A percentile compares a stretch with the other conserved stretches of the same genome.
These are phyloP conservation scores for Leptinotarsa texana DNA, from an alignment of 1,140 invertebrate genomes.

Conservation along the genomic window DNA sequence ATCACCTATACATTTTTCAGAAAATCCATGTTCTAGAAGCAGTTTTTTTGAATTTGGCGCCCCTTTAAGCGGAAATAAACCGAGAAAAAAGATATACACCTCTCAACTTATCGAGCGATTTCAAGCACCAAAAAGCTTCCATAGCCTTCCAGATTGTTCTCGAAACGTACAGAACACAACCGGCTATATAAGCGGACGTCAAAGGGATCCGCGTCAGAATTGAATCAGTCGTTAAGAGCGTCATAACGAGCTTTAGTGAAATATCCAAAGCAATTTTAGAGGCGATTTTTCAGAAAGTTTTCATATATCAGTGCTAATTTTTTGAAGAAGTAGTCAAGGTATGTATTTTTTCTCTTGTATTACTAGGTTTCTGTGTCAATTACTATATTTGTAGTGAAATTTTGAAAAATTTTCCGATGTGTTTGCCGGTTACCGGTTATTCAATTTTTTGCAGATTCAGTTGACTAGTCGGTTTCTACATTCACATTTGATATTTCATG, in stretches of 20 bases:
- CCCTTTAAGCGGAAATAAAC: slow-evolving; percentile 38
- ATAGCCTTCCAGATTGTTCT: slow-evolving; percentile 42
- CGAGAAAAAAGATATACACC: slow-evolving; percentile 27
- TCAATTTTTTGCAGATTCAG: background rate
- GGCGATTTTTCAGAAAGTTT: slow-evolving; percentile 17
- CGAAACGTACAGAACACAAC: slow-evolving; percentile 47
- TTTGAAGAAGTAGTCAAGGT: slow-evolving; percentile 35
- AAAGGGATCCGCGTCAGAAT: slow-evolving; percentile 37
- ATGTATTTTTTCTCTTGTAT: slow-evolving; percentile 11
- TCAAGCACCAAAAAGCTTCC: slow-evolving; percentile 35
- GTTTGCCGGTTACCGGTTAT: slow-evolving; percentile 5
- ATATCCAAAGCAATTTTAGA: slow-evolving; percentile 33
- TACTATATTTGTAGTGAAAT: slow-evolving; percentile 7
- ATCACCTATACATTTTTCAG: background rate
- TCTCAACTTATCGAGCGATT: slow-evolving; percentile 29
- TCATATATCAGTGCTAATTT: slow-evolving; percentile 24
- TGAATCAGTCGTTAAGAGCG: slow-evolving; percentile 29
- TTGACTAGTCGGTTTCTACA: background rate
- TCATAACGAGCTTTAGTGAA: slow-evolving; percentile 15
- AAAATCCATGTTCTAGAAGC: background rate
- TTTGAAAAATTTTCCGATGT: background rate
- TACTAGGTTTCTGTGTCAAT: background rate
- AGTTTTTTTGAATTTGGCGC: slow-evolving; percentile 40
- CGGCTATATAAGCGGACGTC: slow-evolving; percentile 49
- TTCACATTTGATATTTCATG: background rate